Evolutionary conservation across 2,113 vertebrate species (phyloP).

Genomic region (Salminus brasiliensis): DNA sequence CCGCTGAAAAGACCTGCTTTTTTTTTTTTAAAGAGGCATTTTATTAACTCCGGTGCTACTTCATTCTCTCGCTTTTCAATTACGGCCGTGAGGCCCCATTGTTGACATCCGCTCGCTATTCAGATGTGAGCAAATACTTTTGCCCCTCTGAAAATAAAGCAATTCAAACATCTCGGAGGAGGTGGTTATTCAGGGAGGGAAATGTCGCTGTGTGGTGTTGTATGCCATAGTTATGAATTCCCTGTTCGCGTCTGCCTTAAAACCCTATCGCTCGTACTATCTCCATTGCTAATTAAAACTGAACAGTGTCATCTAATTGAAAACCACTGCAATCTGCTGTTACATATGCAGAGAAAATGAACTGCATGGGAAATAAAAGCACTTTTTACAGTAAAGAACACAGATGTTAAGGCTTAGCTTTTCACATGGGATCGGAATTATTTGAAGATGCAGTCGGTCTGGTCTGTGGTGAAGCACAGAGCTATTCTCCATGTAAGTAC

Average conservation of each 20-base stretch:
- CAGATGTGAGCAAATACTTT: conserved; percentile 29
- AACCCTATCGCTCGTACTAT: neutral
- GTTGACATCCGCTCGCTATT: conserved; percentile 21
- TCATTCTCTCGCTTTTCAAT: conserved; percentile 42
- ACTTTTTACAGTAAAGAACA: neutral
- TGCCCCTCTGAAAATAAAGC: conserved; percentile 1
- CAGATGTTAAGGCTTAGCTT: too few relatives aligned
- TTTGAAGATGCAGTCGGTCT: too few relatives aligned
- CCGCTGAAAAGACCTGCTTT: conserved; percentile 38
- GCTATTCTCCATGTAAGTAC: too few relatives aligned
- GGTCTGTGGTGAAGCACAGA: too few relatives aligned
- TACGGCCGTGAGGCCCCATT: conserved; percentile 20
- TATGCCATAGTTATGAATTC: conserved; percentile 8
- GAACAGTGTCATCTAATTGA: conserved; percentile 5
- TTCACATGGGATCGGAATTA: too few relatives aligned
- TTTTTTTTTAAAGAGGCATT: conserved; percentile 34
- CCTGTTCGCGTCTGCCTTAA: neutral
- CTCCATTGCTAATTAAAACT: conserved; percentile 28
- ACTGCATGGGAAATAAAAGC: neutral
- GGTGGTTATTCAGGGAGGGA: neutral
- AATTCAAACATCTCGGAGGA: neutral
- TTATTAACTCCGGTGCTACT: conserved; percentile 40
- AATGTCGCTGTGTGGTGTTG: neutral
- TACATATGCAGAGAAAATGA: conserved; percentile 20
- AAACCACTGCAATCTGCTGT: conserved; percentile 22